These are phyloP conservation scores for Thalassoma bifasciatum DNA, from an alignment of 2,113 vertebrate species.

Conservation along the genomic window DNA sequence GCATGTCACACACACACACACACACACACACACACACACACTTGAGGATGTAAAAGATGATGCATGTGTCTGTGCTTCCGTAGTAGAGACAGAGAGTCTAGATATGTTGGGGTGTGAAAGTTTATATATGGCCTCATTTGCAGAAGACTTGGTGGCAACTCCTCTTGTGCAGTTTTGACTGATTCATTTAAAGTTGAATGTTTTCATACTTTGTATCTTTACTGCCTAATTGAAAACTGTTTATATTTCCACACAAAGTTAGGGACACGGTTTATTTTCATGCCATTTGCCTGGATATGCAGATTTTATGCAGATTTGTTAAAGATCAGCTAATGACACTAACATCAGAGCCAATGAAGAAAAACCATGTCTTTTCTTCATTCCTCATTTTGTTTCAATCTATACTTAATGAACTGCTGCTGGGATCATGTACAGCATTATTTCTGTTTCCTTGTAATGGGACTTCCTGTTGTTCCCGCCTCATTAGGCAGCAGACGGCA, in stretches of 20 bases:
- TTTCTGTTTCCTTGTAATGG: conserved; percentile 22
- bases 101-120: conserved; percentile 10
- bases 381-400: neutral
- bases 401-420: neutral
- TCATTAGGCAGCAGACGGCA: conserved; percentile 48
- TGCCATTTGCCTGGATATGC: neutral
- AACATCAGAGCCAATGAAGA: neutral
- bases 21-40: neutral
- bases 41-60: neutral
- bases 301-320: neutral
- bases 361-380: neutral
- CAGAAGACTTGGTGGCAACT: neutral
- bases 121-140: neutral
- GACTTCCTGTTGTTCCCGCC: conserved; percentile 35
- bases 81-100: conserved; percentile 38
- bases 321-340: neutral
- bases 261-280: neutral
- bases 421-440: neutral
- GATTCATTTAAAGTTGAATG: neutral
- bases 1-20: no score
- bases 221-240: neutral
- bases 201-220: neutral
- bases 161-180: no score
- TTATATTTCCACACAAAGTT: neutral
- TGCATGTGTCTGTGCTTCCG: neutral